Evolutionary conservation across 2,113 vertebrate genomes (phyloP), one percentile per base, ranked within the genome.

Genomic region (Marmota monax): DNA sequence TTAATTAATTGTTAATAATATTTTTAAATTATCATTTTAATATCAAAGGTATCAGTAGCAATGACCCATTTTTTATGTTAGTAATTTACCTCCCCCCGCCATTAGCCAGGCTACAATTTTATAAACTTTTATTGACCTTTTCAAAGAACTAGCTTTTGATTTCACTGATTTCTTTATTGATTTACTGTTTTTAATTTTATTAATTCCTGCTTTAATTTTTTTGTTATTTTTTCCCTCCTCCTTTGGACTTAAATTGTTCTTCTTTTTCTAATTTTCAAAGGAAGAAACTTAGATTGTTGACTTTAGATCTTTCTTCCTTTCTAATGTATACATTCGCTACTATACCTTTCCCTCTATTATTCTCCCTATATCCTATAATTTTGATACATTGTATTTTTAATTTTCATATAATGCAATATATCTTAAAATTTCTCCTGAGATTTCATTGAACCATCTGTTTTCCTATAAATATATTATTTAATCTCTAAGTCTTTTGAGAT

Each of bases 1-100:
- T 70, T 70, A 8, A 17, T 70, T 70, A n/a, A 17, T 70, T 70
- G 69, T 70, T 70, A 70, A 70, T n/a, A 72, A 67, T 84, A 76
- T 92, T 69, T 6, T 27, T 89, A 51, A 85, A 74, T 92, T 88
- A 79, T 79, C 34, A 65, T 82, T 69, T 93, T 70, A 82, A 65
- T 87, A 70, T 88, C 23, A 42, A n/a, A 53, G n/a, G 39, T 42
- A 65, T 83, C 18, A 39, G 18, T 56, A 37, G 2, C 42, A 14
- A 77, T 65, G 82, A 83, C 27, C 7, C 17, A 27, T 23, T 32
- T 91, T 91, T 73, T 17, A 56, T 86, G 27, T 88, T 84, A 67
- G 27, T 72, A 69, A 73, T 72, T 42, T 82, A 23, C 53, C 20
- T 42, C 56, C 20, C 70, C 51, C 22, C 58, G 0, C 17, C 79